Conservation (phyloP, 1,140 invertebrate species). For the Drosophila micromelanica region DNA sequence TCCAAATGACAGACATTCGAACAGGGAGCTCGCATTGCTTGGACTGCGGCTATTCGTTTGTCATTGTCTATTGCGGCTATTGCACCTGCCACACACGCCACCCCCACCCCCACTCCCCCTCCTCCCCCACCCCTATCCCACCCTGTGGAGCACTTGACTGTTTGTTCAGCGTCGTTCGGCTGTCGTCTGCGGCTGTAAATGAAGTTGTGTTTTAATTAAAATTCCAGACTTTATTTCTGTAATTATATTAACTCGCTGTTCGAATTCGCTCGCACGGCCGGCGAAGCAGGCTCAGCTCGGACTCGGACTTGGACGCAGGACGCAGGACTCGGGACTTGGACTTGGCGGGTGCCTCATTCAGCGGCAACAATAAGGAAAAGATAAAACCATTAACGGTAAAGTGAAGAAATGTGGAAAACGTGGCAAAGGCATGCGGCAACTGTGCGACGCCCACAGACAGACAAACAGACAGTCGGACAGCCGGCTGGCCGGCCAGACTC, state of each 20-base stretch:
- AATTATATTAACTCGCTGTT: slow-evolving; percentile 83
- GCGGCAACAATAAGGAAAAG: slow-evolving; percentile 54
- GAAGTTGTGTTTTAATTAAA: slow-evolving; percentile 84
- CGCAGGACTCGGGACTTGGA: slow-evolving; percentile 57
- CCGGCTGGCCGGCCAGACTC: slow-evolving; percentile 1
- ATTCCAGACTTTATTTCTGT: slow-evolving; percentile 84
- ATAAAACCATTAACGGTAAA: slow-evolving; percentile 79
- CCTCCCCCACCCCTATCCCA: not conserved
- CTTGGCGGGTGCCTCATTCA: not conserved
- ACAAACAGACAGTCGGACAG: too few relatives aligned
- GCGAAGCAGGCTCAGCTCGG: not conserved
- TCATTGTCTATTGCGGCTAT: slow-evolving; percentile 50
- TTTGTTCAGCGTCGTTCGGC: slow-evolving; percentile 34
- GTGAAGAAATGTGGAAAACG: slow-evolving; percentile 77
- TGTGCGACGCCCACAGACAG: slow-evolving; percentile 12
- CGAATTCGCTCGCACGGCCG: slow-evolving; percentile 55
- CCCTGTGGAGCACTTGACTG: slow-evolving; percentile 4
- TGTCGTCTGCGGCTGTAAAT: slow-evolving; percentile 80
- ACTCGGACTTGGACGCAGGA: slow-evolving; percentile 1
- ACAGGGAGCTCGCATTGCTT: slow-evolving; percentile 14
- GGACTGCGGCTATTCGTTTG: slow-evolving; percentile 46
- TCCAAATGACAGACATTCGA: slow-evolving; percentile 28
- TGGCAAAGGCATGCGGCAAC: slow-evolving; percentile 73
- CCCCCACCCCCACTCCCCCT: not conserved
- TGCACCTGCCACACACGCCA: slow-evolving; percentile 26